Evolutionary conservation across 2,888 invertebrate genomes (phyloP).

Genomic region (Sylvicola cinctus): DNA sequence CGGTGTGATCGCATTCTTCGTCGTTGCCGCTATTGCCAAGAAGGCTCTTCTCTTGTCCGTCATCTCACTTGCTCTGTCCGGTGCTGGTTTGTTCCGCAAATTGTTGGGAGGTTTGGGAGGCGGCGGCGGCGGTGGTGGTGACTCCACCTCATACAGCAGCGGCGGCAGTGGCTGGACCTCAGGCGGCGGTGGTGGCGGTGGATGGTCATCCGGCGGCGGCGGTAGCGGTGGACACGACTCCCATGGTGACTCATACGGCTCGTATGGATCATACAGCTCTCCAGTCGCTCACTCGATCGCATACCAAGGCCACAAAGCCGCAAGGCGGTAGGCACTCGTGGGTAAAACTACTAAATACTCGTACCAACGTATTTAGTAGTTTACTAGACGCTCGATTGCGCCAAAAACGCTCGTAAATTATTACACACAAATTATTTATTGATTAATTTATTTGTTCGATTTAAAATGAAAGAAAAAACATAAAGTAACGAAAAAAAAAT

Average conservation of each 20-base stretch:
- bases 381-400: too few relatives aligned
- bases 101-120: slow-evolving; percentile 15
- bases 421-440: too few relatives aligned
- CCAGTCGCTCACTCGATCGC: slow-evolving; percentile 30
- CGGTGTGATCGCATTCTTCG: slow-evolving; percentile 32
- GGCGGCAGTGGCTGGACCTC: slow-evolving; percentile 8
- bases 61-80: slow-evolving; percentile 36
- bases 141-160: slow-evolving; percentile 15
- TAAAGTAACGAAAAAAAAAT: too few relatives aligned
- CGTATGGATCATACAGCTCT: slow-evolving; percentile 28
- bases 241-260: slow-evolving; percentile 18
- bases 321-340: slow-evolving; percentile 21
- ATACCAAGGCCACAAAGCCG: slow-evolving; percentile 25
- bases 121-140: slow-evolving; percentile 14
- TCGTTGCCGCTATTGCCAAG: slow-evolving; percentile 37
- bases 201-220: slow-evolving; percentile 9
- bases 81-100: slow-evolving; percentile 22
- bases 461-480: too few relatives aligned
- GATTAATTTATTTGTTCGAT: too few relatives aligned
- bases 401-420: too few relatives aligned
- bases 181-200: slow-evolving; percentile 16
- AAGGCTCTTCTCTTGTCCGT: slow-evolving; percentile 38
- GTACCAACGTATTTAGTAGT: too few relatives aligned
- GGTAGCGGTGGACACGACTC: slow-evolving; percentile 12
- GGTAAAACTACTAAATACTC: too few relatives aligned